A percentile compares a stretch with the other conserved stretches of the same genome.
phyloP scores from a whole-genome alignment of 2,113 vertebrate genomes.

The Bos taurus region ARS-UCD2.0 NC_037349.1:58608001-58608500 shows the following conservation, averaged over 20 bases:
- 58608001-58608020: accelerated
- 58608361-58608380: no score
- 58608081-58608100: background rate
- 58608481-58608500: accelerated
- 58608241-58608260: background rate
- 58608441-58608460: no score
- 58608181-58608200: accelerated
- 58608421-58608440: background rate
- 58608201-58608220: accelerated
- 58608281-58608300: accelerated
- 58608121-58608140: background rate
- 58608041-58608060: background rate
- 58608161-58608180: accelerated
- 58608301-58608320: accelerated
- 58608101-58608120: background rate
- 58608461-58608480: background rate
- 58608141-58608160: no score
- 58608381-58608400: background rate
- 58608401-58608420: accelerated
- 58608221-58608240: background rate
- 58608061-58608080: background rate
- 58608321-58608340: accelerated
- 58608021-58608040: background rate
- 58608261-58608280: background rate
- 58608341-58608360: accelerated